Conservation (phyloP, 2,797 vertebrate genomes). For the Callimico goeldii region DNA sequence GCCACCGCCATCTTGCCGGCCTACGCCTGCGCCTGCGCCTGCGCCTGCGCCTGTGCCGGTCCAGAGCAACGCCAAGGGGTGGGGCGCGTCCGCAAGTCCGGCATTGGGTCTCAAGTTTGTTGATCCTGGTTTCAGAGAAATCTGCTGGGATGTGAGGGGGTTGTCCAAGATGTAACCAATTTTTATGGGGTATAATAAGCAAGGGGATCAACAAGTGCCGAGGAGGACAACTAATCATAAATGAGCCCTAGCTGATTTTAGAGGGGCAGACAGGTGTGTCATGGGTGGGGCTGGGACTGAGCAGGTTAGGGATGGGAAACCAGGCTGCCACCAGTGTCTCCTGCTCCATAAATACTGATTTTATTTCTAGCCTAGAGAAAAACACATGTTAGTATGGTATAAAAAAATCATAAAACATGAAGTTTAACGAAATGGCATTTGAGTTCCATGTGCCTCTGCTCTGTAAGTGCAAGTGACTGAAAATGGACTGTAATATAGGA, state of each 20-base stretch:
- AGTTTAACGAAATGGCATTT: background rate
- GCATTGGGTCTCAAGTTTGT: background rate
- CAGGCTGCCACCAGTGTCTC: background rate
- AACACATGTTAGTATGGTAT: background rate
- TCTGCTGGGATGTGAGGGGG: background rate
- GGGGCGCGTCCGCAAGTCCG: background rate
- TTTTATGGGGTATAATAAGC: background rate
- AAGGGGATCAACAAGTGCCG: background rate
- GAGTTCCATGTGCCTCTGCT: background rate
- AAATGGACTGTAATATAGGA: background rate
- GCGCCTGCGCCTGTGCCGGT: background rate
- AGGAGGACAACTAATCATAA: background rate
- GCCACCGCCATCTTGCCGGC: constrained; percentile 73
- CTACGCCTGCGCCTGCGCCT: background rate
- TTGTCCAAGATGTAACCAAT: background rate
- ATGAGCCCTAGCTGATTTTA: background rate
- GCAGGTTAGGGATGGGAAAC: background rate
- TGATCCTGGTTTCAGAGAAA: background rate
- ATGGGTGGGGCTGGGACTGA: background rate
- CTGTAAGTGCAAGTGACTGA: background rate
- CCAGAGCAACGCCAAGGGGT: accelerated
- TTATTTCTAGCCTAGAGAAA: background rate
- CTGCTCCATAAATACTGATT: background rate
- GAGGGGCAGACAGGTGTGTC: background rate
- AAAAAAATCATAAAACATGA: background rate